A percentile compares a stretch with the other conserved stretches of the same genome.
Evolutionary conservation across 2,797 vertebrate species (phyloP).

Genomic region (Intellagama lesueurii): DNA sequence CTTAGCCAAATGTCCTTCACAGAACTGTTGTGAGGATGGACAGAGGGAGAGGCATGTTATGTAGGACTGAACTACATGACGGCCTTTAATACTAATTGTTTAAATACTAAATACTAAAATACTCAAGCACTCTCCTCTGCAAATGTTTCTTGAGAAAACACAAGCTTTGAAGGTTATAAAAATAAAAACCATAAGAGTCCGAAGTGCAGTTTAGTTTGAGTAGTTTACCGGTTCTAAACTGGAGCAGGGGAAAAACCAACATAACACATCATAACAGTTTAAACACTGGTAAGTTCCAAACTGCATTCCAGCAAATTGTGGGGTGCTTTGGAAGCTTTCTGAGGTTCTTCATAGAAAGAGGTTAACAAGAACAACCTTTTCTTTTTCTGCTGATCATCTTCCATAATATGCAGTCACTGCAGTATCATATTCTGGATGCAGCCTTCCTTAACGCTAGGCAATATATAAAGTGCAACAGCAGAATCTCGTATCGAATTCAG

Average conservation of each 20-base stretch:
- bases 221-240: not conserved
- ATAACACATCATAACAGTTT: not conserved
- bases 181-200: not conserved
- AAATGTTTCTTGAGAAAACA: slow-evolving; percentile 7
- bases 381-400: not conserved
- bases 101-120: slow-evolving; percentile 17
- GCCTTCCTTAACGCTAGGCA: not conserved
- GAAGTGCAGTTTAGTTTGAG: not conserved
- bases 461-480: not conserved
- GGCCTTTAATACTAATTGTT: too few relatives aligned
- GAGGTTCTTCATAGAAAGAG: not conserved
- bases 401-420: not conserved
- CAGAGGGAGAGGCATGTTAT: not conserved
- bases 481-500: not conserved
- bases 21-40: not conserved
- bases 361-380: too few relatives aligned
- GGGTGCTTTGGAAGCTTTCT: not conserved
- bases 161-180: not conserved
- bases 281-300: not conserved
- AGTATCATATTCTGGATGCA: not conserved
- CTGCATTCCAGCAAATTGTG: not conserved
- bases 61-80: not conserved
- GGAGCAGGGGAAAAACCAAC: not conserved
- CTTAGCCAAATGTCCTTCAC: not conserved
- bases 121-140: not conserved